phyloP scores from a whole-genome alignment of 2,113 vertebrate species.

The Riparia riparia region DNA sequence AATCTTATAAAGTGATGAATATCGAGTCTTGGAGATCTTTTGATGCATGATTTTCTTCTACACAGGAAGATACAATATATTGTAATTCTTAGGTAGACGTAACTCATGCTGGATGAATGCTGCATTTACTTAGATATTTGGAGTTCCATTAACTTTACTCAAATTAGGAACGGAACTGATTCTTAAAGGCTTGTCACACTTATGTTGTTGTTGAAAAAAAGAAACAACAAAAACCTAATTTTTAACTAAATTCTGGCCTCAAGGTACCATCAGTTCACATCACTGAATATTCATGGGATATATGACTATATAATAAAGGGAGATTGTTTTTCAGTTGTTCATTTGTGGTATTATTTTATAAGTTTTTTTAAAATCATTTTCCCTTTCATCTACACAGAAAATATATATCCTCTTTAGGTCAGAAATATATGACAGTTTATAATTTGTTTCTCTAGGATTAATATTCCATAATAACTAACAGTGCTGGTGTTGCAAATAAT shows the following conservation, averaged over 20 bases:
- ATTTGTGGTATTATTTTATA: background rate
- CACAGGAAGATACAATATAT: background rate
- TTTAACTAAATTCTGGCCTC: background rate
- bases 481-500: background rate
- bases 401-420: background rate
- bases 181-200: background rate
- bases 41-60: background rate
- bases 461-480: background rate
- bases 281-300: background rate
- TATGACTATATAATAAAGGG: background rate
- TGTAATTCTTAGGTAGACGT: background rate
- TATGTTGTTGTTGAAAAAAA: background rate
- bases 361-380: background rate
- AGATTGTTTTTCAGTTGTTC: background rate
- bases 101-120: background rate
- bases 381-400: background rate
- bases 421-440: background rate
- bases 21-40: background rate
- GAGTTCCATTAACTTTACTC: background rate
- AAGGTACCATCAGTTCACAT: background rate
- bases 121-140: background rate
- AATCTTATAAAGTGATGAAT: background rate
- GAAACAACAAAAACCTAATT: background rate
- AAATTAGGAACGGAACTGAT: background rate
- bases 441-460: background rate